A percentile compares a stretch with the other conserved stretches of the same genome.
These are phyloP conservation scores for Novumbra hubbsi DNA, from an alignment of 2,797 vertebrate species.

Conservation along the genomic window DNA sequence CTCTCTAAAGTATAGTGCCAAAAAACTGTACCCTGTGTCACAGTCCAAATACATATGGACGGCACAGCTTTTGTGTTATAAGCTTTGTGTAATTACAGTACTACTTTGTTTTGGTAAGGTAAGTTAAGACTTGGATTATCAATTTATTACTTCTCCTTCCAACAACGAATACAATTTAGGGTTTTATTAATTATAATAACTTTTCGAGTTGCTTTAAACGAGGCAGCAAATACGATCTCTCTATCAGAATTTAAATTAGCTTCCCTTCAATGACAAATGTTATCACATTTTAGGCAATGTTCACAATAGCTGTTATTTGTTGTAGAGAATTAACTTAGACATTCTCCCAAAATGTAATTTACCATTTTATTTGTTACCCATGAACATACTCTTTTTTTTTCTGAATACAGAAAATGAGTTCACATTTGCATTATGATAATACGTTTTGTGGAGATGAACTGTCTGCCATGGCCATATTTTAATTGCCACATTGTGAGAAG, in stretches of 20 bases:
- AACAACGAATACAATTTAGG: background rate
- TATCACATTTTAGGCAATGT: conserved; percentile 29
- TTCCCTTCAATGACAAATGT: conserved; percentile 25
- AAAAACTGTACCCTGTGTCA: too few relatives aligned
- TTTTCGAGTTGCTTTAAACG: conserved; percentile 22
- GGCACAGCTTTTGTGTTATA: too few relatives aligned
- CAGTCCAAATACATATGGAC: too few relatives aligned
- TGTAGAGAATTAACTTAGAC: conserved; percentile 36
- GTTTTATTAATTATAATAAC: conserved; percentile 35
- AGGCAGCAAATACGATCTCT: conserved; percentile 30
- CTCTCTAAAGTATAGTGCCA: too few relatives aligned
- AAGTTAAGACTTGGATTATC: background rate
- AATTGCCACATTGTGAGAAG: background rate
- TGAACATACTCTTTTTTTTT: conserved; percentile 32
- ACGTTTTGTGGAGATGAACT: conserved; percentile 23
- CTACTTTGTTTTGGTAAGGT: background rate
- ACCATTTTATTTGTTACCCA: conserved; percentile 29
- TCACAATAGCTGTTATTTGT: conserved; percentile 25
- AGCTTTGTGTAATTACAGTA: too few relatives aligned
- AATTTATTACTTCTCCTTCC: conserved; percentile 4
- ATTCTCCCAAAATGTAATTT: conserved; percentile 46
- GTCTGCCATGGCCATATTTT: background rate
- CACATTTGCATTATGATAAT: conserved; percentile 20
- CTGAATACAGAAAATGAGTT: conserved; percentile 12
- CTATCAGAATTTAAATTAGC: conserved; percentile 50